These are phyloP conservation scores for Pachyseris speciosa DNA, from an alignment of 64 coral and sea anemone species.

Conservation along the genomic window DNA sequence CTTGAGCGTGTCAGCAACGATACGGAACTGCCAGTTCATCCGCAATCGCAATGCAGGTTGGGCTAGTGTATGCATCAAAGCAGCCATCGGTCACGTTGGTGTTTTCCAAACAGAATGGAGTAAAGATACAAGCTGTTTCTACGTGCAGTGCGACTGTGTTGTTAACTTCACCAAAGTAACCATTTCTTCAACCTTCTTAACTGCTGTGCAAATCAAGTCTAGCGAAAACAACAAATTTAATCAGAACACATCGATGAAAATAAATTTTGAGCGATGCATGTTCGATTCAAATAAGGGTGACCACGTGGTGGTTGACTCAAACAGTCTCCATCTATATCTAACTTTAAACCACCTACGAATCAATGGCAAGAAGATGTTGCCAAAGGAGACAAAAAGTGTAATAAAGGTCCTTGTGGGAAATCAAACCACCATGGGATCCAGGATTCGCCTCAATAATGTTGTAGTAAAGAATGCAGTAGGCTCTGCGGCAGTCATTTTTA, in stretches of 20 bases:
- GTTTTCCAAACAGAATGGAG: slow-evolving; percentile 6
- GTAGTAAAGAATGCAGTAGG: background rate
- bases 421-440: background rate
- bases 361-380: background rate
- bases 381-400: background rate
- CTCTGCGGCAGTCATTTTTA: background rate
- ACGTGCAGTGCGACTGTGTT: background rate
- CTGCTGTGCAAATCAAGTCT: background rate
- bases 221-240: background rate
- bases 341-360: background rate
- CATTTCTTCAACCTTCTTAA: background rate
- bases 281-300: background rate
- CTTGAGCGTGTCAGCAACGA: background rate
- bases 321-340: background rate
- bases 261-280: background rate
- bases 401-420: background rate
- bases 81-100: background rate
- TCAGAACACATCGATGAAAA: background rate
- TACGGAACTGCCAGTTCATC: background rate
- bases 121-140: background rate
- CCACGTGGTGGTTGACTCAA: background rate
- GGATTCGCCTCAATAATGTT: background rate
- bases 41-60: background rate
- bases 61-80: background rate
- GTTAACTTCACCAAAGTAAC: slow-evolving; percentile 8